Evolutionary conservation across 1,140 invertebrate genomes (phyloP).

Genomic region (Euglossa dilemma): DNA sequence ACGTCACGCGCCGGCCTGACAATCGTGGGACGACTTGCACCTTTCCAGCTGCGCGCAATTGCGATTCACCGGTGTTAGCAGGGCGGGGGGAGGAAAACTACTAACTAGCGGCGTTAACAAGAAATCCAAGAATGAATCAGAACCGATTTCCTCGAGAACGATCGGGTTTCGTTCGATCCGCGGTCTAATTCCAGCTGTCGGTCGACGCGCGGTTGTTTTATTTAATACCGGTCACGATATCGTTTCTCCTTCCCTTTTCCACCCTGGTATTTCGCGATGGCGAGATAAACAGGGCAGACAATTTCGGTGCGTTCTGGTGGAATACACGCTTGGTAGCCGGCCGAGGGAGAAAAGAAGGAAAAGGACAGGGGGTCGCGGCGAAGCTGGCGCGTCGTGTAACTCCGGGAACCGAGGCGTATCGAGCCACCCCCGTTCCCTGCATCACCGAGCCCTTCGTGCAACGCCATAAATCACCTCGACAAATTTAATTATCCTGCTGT

Average conservation of each 20-base stretch:
- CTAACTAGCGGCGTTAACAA: no score
- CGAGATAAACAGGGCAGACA: constrained; percentile 45
- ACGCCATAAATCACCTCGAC: constrained; percentile 83
- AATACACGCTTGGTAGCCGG: constrained; percentile 18
- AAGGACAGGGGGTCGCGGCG: background rate
- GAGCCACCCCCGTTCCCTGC: constrained; percentile 12
- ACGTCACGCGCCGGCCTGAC: background rate
- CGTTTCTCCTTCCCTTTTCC: no score
- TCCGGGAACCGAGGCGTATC: constrained; percentile 56
- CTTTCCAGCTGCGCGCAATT: background rate
- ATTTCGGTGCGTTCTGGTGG: constrained; percentile 11
- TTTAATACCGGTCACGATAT: no score
- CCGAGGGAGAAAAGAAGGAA: background rate
- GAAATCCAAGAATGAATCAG: no score
- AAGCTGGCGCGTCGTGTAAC: constrained; percentile 44
- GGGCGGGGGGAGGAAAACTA: rapidly evolving
- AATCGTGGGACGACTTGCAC: constrained; percentile 2
- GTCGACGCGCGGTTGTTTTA: no score
- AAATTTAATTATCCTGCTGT: constrained; percentile 85
- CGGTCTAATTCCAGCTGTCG: no score
- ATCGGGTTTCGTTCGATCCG: no score
- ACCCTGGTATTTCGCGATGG: constrained; percentile 23
- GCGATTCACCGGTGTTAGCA: background rate
- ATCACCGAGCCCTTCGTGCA: constrained; percentile 54
- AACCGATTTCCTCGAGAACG: no score